Evolutionary conservation across 2,888 invertebrate species (phyloP), one percentile per base, ranked within the genome.

Genomic region (Trissolcus brochymenae): DNA sequence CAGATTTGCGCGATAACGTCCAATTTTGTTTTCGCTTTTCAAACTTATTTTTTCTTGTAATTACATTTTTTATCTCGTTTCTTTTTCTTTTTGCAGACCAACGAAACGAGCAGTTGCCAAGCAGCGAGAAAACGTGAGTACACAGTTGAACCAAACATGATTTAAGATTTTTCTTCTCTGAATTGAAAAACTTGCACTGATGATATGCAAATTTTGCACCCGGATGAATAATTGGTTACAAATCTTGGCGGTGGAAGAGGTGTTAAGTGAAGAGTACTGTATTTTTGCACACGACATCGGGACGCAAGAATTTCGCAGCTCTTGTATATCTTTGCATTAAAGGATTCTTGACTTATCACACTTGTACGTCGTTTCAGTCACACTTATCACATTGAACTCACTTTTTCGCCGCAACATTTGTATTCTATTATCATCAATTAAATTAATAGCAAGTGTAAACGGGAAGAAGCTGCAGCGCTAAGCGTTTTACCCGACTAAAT

Each of bases 261-360:
- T 40, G 41, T 54, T 68, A 68, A 68, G 68, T 68, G 60, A 51
- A 54, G 21, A 54, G 61, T 19, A 55, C 25, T 68, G 68, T 68
- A 68, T 35, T 35, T 35, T 35, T 35, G 40, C 19, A 51, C 17
- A 55, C 41, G 35, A 43, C 35, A 68, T 51, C 57, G 29, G 25
- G 21, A 54, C 57, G 56, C 11, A 54, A 64, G 43, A 17, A 64
- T 54, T 53, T 13, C 54, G 53, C 25, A 21, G 13, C 43, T 53
- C 43, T 54, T 29, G 40, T 19, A 50, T 46, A 19, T 19, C 50
- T 35, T 35, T 16, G 43, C 46, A 43, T 43, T 54, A 29, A 25
- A 25, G 51, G 16, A 40, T 50, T 13, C 49, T 46, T 46, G 46
- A 46, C 43, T 46, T 46, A 43, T 46, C 13, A 59, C 19, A 49